phyloP scores from a whole-genome alignment of 2,888 invertebrate species.

The Sussaba pulchella region DNA sequence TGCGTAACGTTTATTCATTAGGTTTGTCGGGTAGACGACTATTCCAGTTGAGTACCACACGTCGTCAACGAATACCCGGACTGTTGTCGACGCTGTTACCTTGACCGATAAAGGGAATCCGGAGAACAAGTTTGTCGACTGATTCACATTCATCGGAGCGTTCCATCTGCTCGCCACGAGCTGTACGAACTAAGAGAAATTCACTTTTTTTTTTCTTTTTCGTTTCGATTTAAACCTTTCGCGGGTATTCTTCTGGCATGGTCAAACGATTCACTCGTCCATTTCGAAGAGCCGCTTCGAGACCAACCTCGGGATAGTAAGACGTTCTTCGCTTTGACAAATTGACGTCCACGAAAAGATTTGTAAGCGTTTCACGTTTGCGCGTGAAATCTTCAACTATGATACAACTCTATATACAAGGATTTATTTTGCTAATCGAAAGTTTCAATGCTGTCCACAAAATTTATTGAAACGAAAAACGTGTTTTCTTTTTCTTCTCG shows the following conservation, averaged over 20 bases:
- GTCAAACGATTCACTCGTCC: slow-evolving; percentile 34
- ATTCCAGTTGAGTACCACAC: slow-evolving; percentile 4
- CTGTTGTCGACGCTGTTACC: slow-evolving; percentile 63
- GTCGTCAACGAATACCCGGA: background rate
- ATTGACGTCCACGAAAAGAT: slow-evolving; percentile 18
- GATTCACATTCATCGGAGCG: slow-evolving; percentile 61
- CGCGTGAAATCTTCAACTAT: slow-evolving; percentile 30
- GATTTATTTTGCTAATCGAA: background rate
- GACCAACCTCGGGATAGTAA: slow-evolving; percentile 41
- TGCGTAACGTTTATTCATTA: slow-evolving; percentile 74
- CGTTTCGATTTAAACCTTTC: slow-evolving; percentile 28
- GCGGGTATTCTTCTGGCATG: background rate
- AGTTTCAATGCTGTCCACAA: slow-evolving; percentile 18
- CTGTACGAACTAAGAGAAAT: slow-evolving; percentile 31
- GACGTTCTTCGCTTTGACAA: slow-evolving; percentile 19
- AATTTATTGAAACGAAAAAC: background rate
- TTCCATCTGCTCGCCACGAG: slow-evolving; percentile 4
- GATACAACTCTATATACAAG: background rate
- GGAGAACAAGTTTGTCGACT: slow-evolving; percentile 63
- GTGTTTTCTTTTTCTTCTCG: too few species aligned
- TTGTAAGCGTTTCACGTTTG: slow-evolving; percentile 42
- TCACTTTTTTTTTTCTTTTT: background rate
- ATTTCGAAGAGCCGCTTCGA: slow-evolving; percentile 7
- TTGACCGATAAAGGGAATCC: slow-evolving; percentile 78
- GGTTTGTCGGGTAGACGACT: slow-evolving; percentile 64